Evolutionary conservation across 2,888 invertebrate genomes (phyloP).

Genomic region (Erebia aethiops): DNA sequence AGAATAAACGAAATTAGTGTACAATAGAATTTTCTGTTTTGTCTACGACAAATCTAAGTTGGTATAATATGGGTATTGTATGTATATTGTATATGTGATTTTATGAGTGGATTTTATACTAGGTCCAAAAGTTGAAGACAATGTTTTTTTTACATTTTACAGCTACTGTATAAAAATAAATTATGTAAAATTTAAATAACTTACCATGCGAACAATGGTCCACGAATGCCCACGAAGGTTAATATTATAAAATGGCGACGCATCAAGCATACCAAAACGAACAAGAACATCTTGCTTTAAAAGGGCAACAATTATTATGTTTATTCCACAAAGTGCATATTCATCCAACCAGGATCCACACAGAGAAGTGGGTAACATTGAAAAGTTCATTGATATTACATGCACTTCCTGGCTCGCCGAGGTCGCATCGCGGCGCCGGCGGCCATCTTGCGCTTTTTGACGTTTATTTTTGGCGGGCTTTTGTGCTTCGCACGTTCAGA

Average conservation of each 20-base stretch:
- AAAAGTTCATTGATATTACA: conserved; percentile 80
- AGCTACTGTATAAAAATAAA: conserved; percentile 27
- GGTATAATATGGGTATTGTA: neutral
- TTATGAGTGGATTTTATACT: neutral
- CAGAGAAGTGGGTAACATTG: conserved; percentile 75
- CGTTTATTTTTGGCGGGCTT: conserved; percentile 79
- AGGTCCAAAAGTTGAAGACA: neutral
- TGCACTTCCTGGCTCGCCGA: conserved; percentile 77
- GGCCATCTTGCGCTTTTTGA: conserved; percentile 77
- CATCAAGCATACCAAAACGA: conserved; percentile 31
- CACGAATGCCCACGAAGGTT: conserved; percentile 31
- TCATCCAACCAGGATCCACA: conserved; percentile 58
- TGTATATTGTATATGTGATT: neutral
- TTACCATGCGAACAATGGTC: conserved; percentile 36
- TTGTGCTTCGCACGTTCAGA: conserved; percentile 53
- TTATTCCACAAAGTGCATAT: conserved; percentile 54
- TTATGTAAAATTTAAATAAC: conserved; percentile 36
- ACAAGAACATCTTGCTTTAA: conserved; percentile 41
- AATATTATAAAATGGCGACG: conserved; percentile 37
- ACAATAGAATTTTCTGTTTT: conserved; percentile 8
- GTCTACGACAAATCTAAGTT: neutral
- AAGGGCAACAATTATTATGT: conserved; percentile 49
- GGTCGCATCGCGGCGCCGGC: conserved; percentile 60
- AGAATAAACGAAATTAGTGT: neutral
- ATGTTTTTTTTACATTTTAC: conserved; percentile 20